These are phyloP conservation scores for Porphyrio hochstetteri DNA, from an alignment of 2,113 vertebrate species.

Conservation along the genomic window DNA sequence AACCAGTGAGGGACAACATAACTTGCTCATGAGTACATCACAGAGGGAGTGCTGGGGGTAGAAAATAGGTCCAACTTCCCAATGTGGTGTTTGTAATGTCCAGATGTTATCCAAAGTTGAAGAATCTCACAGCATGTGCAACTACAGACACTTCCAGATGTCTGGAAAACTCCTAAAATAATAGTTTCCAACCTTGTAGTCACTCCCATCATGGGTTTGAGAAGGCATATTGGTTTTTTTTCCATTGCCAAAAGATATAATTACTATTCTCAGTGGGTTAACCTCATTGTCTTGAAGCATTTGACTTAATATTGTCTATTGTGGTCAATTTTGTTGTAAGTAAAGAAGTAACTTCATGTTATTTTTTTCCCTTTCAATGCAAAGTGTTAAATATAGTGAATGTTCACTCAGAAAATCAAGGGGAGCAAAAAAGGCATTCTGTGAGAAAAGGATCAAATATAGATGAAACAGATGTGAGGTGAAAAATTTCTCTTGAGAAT, in stretches of 20 bases:
- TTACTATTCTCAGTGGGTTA: background rate
- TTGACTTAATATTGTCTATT: background rate
- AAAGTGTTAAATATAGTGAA: background rate
- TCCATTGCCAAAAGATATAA: background rate
- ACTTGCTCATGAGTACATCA: background rate
- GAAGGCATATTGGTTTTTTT: background rate
- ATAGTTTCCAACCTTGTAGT: background rate
- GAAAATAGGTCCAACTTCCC: background rate
- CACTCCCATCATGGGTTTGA: background rate
- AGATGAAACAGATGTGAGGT: background rate
- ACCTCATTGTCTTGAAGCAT: background rate
- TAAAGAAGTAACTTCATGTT: background rate
- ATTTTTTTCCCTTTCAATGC: background rate
- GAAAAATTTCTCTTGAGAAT: background rate
- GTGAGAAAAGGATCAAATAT: background rate
- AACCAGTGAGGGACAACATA: background rate
- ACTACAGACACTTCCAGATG: background rate
- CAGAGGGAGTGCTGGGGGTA: background rate
- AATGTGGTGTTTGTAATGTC: background rate
- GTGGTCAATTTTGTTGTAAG: background rate
- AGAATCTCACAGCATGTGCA: background rate
- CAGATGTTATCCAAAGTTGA: background rate
- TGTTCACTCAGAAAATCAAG: background rate
- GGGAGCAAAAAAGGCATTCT: background rate
- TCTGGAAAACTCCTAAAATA: background rate